phyloP scores from a whole-genome alignment of 2,888 invertebrate genomes.

The Netelia inedita region DNA sequence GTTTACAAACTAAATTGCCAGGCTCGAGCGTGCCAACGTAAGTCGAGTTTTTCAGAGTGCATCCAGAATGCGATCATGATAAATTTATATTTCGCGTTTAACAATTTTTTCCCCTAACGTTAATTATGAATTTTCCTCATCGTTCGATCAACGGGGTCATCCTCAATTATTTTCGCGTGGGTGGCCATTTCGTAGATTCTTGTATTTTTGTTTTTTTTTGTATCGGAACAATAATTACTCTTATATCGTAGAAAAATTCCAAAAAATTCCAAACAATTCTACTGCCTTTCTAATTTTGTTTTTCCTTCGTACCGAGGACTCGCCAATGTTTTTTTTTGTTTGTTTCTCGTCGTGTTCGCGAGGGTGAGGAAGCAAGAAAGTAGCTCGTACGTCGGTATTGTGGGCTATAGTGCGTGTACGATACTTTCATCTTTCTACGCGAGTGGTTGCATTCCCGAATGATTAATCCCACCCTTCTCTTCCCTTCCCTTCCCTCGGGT shows the following conservation, averaged over 20 bases:
- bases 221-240: not conserved
- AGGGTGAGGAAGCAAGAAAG: conserved; percentile 37
- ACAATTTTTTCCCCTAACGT: not conserved
- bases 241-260: not conserved
- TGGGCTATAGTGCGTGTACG: conserved; percentile 9
- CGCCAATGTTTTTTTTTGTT: not conserved
- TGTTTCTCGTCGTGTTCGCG: not conserved
- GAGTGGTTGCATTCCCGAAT: conserved; percentile 72
- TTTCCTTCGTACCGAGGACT: not conserved
- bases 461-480: conserved; percentile 70
- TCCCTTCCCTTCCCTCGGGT: conserved; percentile 4
- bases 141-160: too few relatives aligned
- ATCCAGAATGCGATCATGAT: not conserved
- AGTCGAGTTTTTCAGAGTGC: too few relatives aligned
- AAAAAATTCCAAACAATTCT: not conserved
- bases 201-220: not conserved
- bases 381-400: conserved; percentile 18
- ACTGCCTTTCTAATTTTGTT: not conserved
- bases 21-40: not conserved
- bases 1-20: conserved; percentile 21
- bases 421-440: conserved; percentile 64
- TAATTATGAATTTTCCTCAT: too few relatives aligned
- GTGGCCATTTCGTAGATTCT: not conserved
- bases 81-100: not conserved
- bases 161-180: too few relatives aligned